Evolutionary conservation across 2,797 vertebrate genomes (phyloP).

Genomic region (Enteromius viviparus): DNA sequence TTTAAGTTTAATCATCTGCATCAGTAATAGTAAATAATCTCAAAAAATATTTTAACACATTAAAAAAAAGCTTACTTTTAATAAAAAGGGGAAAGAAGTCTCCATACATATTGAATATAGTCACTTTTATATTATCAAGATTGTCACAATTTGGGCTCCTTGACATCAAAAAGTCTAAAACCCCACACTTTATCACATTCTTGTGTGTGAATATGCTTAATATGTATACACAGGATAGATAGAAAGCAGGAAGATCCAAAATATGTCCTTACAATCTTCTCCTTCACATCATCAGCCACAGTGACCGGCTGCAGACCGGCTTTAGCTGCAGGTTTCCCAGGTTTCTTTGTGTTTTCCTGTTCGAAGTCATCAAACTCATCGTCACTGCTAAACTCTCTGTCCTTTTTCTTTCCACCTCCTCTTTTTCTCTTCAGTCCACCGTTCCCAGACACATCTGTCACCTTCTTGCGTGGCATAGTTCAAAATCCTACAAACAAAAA

Average conservation of each 20-base stretch:
- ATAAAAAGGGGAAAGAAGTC: neutral
- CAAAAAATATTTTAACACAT: neutral
- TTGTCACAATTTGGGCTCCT: neutral
- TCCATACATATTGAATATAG: neutral
- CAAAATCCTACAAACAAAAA: slow-evolving; percentile 23
- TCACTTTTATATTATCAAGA: neutral
- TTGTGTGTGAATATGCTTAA: neutral
- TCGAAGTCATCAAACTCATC: slow-evolving; percentile 83
- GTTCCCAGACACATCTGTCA: slow-evolving; percentile 80
- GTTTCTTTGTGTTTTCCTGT: slow-evolving; percentile 84
- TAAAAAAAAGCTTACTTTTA: neutral
- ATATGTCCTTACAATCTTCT: slow-evolving; percentile 79
- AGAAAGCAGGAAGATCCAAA: neutral
- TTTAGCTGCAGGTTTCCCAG: slow-evolving; percentile 75
- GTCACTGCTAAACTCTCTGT: slow-evolving; percentile 83
- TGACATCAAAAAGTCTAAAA: neutral
- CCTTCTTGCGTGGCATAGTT: slow-evolving; percentile 85
- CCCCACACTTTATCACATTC: neutral
- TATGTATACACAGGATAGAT: neutral
- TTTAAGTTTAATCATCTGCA: neutral
- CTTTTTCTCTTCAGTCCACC: slow-evolving; percentile 80
- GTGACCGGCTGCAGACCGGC: slow-evolving; percentile 80
- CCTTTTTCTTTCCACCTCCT: slow-evolving; percentile 77
- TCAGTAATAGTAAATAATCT: neutral
- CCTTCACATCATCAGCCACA: slow-evolving; percentile 81